These are phyloP conservation scores for Lapara coniferarum DNA, from an alignment of 2,888 invertebrate species.

Conservation along the genomic window DNA sequence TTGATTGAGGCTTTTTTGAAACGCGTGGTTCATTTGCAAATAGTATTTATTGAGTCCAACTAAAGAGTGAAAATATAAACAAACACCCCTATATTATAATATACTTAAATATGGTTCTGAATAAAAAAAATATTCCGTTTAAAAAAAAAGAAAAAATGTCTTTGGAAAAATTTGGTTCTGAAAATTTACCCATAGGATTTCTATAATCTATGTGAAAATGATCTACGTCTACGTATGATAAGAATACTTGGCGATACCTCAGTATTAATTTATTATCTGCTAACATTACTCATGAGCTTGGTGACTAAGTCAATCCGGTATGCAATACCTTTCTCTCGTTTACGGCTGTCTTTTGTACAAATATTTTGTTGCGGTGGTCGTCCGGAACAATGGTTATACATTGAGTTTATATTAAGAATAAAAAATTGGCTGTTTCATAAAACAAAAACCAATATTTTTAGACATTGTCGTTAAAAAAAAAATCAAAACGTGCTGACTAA, in stretches of 20 bases:
- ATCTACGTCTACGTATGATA: slow-evolving; percentile 28
- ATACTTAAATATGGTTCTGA: neutral
- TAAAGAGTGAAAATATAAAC: neutral
- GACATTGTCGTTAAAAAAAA: neutral
- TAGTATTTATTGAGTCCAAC: neutral
- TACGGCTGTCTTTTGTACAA: slow-evolving; percentile 75
- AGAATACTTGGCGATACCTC: slow-evolving; percentile 41
- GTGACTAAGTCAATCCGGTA: slow-evolving; percentile 58
- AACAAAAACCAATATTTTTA: too few relatives aligned
- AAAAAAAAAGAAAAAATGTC: slow-evolving; percentile 8
- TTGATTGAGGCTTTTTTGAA: slow-evolving; percentile 43
- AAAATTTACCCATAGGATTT: slow-evolving; percentile 20
- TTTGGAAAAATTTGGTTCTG: too few relatives aligned
- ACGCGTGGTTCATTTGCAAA: slow-evolving; percentile 20
- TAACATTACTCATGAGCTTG: slow-evolving; percentile 25
- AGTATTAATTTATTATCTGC: slow-evolving; percentile 50
- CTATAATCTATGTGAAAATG: slow-evolving; percentile 20
- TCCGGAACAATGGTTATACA: neutral
- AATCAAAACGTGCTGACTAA: neutral
- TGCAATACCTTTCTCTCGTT: slow-evolving; percentile 56
- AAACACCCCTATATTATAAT: neutral
- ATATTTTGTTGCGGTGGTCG: slow-evolving; percentile 39
- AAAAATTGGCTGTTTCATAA: neutral
- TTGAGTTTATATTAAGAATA: neutral
- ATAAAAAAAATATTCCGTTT: neutral